Percentiles rank a stretch among this genome's conserved stretches.
Conservation (phyloP, 2,113 vertebrate genomes). For the Dascyllus trimaculatus region DNA sequence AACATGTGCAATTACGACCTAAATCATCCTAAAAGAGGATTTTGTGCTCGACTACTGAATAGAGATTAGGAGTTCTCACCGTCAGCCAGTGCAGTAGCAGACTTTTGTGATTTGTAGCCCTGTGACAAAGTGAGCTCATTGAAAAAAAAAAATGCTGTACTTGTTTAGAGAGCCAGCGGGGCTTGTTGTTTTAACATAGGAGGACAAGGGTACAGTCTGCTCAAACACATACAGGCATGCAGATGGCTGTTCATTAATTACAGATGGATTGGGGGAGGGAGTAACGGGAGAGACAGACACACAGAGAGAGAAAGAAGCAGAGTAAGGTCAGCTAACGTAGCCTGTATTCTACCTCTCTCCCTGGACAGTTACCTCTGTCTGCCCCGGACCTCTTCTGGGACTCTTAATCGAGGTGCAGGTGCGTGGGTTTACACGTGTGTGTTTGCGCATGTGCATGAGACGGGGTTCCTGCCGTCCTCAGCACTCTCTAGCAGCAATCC, state of each 20-base stretch:
- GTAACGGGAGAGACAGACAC: slow-evolving; percentile 24
- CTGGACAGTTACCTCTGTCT: slow-evolving; percentile 72
- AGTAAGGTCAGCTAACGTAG: slow-evolving; percentile 67
- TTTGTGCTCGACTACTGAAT: slow-evolving; percentile 50
- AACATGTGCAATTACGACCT: slow-evolving; percentile 44
- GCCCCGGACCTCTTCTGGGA: slow-evolving; percentile 66
- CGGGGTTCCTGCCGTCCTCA: slow-evolving; percentile 77
- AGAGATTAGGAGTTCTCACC: slow-evolving; percentile 39
- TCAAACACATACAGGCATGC: slow-evolving; percentile 78
- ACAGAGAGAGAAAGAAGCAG: slow-evolving; percentile 10
- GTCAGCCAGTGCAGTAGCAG: slow-evolving; percentile 21
- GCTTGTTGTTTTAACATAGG: slow-evolving; percentile 77
- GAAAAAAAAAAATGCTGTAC: slow-evolving; percentile 43
- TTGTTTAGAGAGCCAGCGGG: slow-evolving; percentile 74
- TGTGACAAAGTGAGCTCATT: slow-evolving; percentile 56
- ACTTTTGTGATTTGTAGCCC: slow-evolving; percentile 52
- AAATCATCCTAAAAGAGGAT: slow-evolving; percentile 57
- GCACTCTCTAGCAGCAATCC: slow-evolving; percentile 78
- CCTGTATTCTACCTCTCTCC: slow-evolving; percentile 61
- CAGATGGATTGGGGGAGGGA: slow-evolving; percentile 76
- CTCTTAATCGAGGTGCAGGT: slow-evolving; percentile 82
- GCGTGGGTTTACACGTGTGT: slow-evolving; percentile 34
- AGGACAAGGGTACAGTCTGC: slow-evolving; percentile 76
- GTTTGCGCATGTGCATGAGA: slow-evolving; percentile 15
- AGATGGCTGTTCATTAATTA: slow-evolving; percentile 84